Evolutionary conservation across 2,113 vertebrate species (phyloP).

Genomic region (Periophthalmus modestus): DNA sequence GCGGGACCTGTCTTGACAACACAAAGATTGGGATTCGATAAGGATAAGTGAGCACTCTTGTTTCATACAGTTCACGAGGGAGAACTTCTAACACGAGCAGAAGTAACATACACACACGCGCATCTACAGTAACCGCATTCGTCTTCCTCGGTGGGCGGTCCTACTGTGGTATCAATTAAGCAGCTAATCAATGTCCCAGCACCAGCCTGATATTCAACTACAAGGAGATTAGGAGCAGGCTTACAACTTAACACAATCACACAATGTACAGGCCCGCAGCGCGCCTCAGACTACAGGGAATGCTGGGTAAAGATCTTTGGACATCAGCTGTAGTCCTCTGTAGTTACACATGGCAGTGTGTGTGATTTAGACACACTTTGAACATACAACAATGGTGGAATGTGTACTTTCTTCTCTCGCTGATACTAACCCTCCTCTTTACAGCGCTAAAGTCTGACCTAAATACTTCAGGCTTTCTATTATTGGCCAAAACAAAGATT

Average conservation of each 20-base stretch:
- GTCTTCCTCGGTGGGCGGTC: conserved; percentile 30
- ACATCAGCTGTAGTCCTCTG: conserved; percentile 28
- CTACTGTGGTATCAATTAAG: conserved; percentile 72
- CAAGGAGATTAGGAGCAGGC: conserved; percentile 71
- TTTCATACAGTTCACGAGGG: conserved; percentile 57
- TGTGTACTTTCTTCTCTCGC: conserved; percentile 46
- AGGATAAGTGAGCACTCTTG: conserved; percentile 61
- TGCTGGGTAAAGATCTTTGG: conserved; percentile 45
- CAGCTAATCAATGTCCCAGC: conserved; percentile 68
- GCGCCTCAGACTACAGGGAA: conserved; percentile 27
- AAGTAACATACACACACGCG: conserved; percentile 19
- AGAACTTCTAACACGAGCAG: conserved; percentile 38
- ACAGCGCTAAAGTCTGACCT: conserved; percentile 63
- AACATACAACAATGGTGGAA: conserved; percentile 43
- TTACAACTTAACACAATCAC: conserved; percentile 60
- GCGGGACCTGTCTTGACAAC: conserved; percentile 43
- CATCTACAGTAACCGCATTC: conserved; percentile 15
- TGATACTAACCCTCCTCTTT: conserved; percentile 39
- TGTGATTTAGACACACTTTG: conserved; percentile 40
- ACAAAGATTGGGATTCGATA: conserved; percentile 62
- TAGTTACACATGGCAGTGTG: conserved; percentile 34
- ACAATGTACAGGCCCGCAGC: conserved; percentile 43
- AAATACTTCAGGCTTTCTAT: conserved; percentile 67
- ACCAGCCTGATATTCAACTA: conserved; percentile 58
- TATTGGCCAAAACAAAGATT: conserved; percentile 65